Percentiles rank a stretch among this genome's conserved stretches.
These are phyloP conservation scores for Diaprepes abbreviatus DNA, from an alignment of 2,888 invertebrate genomes.

Conservation along the genomic window DNA sequence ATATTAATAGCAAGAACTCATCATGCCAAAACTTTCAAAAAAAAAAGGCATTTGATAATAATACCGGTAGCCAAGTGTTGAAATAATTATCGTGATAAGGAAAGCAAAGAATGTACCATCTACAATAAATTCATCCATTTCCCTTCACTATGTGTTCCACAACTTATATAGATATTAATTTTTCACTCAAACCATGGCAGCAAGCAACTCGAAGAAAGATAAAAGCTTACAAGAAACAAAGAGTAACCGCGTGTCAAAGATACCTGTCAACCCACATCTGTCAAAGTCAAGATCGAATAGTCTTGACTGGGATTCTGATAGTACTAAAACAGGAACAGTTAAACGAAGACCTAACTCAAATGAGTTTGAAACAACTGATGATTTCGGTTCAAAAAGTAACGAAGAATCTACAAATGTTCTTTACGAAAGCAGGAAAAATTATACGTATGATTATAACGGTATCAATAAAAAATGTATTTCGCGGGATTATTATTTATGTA, in stretches of 20 bases:
- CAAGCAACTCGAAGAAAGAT: not conserved
- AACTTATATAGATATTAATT: not conserved
- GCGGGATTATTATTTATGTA: not conserved
- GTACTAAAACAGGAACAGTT: conserved; percentile 79
- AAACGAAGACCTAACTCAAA: conserved; percentile 75
- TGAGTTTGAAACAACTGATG: conserved; percentile 13
- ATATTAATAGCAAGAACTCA: too few species aligned
- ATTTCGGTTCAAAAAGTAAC: not conserved
- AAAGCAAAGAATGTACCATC: too few species aligned
- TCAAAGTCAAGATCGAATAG: conserved; percentile 58
- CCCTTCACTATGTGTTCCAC: not conserved
- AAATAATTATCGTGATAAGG: too few species aligned
- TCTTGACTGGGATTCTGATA: conserved; percentile 82
- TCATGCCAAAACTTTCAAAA: too few species aligned
- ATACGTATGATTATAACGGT: not conserved
- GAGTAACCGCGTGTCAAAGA: conserved; percentile 30
- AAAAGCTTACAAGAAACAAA: conserved; percentile 5
- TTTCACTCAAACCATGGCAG: not conserved
- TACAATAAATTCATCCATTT: not conserved
- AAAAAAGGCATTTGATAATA: too few species aligned
- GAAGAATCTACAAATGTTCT: not conserved
- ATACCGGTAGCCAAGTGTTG: too few species aligned
- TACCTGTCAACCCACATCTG: conserved; percentile 42
- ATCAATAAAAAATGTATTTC: not conserved
- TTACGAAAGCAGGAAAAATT: not conserved